Percentiles rank a stretch among this genome's conserved stretches.
phyloP scores from a whole-genome alignment of 2,113 vertebrate genomes.

The Python bivittatus region DNA sequence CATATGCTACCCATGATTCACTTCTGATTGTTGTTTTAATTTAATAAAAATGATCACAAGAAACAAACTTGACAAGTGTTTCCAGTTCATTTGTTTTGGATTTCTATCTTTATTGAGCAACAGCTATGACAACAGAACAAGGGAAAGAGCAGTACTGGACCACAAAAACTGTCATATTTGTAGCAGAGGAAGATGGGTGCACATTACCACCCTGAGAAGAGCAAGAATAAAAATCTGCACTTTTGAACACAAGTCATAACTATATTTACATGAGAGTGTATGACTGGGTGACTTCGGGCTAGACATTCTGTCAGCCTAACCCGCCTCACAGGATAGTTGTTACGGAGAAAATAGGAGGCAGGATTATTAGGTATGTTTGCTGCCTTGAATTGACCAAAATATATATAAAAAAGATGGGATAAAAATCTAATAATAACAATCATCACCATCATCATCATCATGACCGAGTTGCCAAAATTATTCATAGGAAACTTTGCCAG shows the following conservation, averaged over 20 bases:
- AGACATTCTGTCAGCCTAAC: background rate
- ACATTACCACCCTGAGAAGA: background rate
- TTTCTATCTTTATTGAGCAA: background rate
- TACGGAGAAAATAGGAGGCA: background rate
- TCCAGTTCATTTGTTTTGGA: background rate
- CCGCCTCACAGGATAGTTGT: background rate
- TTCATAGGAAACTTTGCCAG: too few relatives aligned
- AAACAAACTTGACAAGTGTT: background rate
- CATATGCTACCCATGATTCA: background rate
- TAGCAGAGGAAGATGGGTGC: background rate
- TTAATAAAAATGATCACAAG: conserved; percentile 54
- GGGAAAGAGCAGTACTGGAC: background rate
- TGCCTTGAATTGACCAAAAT: background rate
- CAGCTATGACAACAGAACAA: background rate
- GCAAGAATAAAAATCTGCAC: background rate
- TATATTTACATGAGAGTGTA: background rate
- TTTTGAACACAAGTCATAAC: background rate
- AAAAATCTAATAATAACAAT: background rate
- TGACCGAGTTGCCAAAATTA: background rate
- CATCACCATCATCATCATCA: too few relatives aligned
- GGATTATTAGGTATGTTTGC: background rate
- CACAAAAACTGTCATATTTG: background rate
- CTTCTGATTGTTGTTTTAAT: conserved; percentile 42
- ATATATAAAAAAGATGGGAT: background rate
- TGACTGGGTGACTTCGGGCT: background rate